Percentiles rank a stretch among this genome's conserved stretches.
Conservation (phyloP, 2,888 invertebrate species). For the Aspidapion aeneum region DNA sequence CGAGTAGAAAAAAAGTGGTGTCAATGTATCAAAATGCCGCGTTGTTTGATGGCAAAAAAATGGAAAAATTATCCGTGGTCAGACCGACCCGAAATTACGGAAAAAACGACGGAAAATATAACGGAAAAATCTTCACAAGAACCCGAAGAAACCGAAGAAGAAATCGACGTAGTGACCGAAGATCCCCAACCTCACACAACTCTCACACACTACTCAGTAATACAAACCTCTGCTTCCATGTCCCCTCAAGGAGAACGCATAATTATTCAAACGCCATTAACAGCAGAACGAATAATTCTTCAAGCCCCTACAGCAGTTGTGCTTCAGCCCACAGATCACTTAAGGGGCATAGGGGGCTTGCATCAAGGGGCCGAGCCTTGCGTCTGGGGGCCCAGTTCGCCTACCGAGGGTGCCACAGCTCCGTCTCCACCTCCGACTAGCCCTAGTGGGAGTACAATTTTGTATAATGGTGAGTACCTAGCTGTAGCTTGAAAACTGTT, state of each 20-base stretch:
- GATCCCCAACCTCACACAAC: constrained; percentile 26
- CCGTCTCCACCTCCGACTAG: constrained; percentile 69
- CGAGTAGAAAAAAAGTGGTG: constrained; percentile 5
- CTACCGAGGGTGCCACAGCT: constrained; percentile 72
- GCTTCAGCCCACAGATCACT: background rate
- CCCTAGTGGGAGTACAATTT: constrained; percentile 66
- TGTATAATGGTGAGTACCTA: constrained; percentile 75
- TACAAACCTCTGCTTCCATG: background rate
- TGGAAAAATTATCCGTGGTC: constrained; percentile 86
- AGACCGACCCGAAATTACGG: constrained; percentile 52
- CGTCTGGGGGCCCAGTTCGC: constrained; percentile 68
- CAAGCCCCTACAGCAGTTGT: too few species aligned
- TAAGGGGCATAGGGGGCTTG: background rate
- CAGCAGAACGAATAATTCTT: background rate
- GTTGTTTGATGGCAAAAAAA: constrained; percentile 94
- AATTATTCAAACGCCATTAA: background rate
- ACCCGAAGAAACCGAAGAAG: constrained; percentile 70
- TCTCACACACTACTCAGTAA: background rate
- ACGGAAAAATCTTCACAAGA: constrained; percentile 15
- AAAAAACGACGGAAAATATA: constrained; percentile 22
- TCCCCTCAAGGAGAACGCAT: too few species aligned
- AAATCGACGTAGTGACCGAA: constrained; percentile 85
- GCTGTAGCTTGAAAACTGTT: too few species aligned
- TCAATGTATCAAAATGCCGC: constrained; percentile 63
- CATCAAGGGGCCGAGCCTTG: background rate